phyloP scores from a whole-genome alignment of 2,888 invertebrate genomes.

The Leptodirus hochenwartii region DNA sequence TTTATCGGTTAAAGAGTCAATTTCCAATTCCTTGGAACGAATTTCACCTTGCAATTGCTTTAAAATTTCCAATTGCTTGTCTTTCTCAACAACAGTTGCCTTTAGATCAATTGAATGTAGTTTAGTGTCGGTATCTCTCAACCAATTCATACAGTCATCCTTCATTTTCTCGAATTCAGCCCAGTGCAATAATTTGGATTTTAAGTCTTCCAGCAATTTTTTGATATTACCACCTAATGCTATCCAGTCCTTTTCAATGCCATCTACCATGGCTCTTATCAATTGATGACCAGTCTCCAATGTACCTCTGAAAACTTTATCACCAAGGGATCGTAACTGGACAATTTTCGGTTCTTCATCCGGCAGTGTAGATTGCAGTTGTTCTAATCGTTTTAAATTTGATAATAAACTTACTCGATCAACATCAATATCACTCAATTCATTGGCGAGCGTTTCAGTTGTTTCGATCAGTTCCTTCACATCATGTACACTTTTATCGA shows the following conservation, averaged over 20 bases:
- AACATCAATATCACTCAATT: slow-evolving; percentile 69
- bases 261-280: slow-evolving; percentile 73
- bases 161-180: slow-evolving; percentile 75
- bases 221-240: slow-evolving; percentile 56
- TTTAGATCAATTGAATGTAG: slow-evolving; percentile 78
- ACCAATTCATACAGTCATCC: slow-evolving; percentile 73
- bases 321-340: slow-evolving; percentile 64
- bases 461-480: slow-evolving; percentile 76
- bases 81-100: slow-evolving; percentile 64
- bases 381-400: slow-evolving; percentile 66
- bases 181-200: slow-evolving; percentile 78
- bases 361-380: slow-evolving; percentile 52
- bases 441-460: slow-evolving; percentile 59
- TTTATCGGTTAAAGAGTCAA: slow-evolving; percentile 81
- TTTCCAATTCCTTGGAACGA: slow-evolving; percentile 77
- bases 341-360: slow-evolving; percentile 76
- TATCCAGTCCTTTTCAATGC: slow-evolving; percentile 82
- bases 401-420: slow-evolving; percentile 73
- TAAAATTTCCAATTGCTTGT: slow-evolving; percentile 63
- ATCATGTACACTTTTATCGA: slow-evolving; percentile 71
- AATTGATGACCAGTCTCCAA: slow-evolving; percentile 65
- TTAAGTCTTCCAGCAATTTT: slow-evolving; percentile 60
- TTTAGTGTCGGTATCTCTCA: slow-evolving; percentile 71
- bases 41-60: slow-evolving; percentile 72
- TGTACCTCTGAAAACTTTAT: slow-evolving; percentile 79